A percentile compares a stretch with the other conserved stretches of the same genome.
Evolutionary conservation across 2,888 invertebrate genomes (phyloP).

Genomic region (Pandemis corylana): DNA sequence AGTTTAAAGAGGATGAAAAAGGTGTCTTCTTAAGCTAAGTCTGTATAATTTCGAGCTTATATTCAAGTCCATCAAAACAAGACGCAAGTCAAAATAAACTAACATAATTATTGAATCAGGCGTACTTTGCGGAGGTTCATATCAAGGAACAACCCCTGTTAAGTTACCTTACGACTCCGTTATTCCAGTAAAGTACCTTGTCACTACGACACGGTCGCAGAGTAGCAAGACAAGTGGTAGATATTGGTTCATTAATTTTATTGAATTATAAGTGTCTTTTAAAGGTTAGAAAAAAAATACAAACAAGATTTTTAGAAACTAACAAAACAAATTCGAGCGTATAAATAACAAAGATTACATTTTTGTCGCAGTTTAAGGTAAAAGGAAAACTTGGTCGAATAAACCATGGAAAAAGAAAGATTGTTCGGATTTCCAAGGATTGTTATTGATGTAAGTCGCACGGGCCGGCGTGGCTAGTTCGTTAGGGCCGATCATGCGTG

Average conservation of each 20-base stretch:
- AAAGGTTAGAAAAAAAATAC: no score
- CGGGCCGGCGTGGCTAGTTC: slow-evolving; percentile 7
- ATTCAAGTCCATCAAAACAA: neutral
- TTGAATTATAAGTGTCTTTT: no score
- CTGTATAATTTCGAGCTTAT: neutral
- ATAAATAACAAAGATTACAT: neutral
- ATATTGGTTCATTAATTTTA: no score
- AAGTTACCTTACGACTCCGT: no score
- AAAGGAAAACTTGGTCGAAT: neutral
- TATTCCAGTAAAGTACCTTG: no score
- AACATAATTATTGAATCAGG: no score
- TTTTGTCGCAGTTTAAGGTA: neutral
- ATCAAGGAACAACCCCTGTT: no score
- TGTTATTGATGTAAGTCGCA: slow-evolving; percentile 71
- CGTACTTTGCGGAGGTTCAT: no score
- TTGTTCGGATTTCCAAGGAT: slow-evolving; percentile 67
- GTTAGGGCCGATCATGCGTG: slow-evolving; percentile 68
- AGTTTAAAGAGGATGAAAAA: neutral
- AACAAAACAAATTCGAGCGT: no score
- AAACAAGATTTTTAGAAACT: no score
- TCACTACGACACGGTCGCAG: no score
- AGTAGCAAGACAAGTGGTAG: no score
- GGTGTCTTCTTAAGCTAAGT: neutral
- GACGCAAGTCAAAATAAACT: neutral
- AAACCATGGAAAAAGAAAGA: neutral